These are phyloP conservation scores for Sminthurinus aureus DNA, from an alignment of 2,888 invertebrate species.

Conservation along the genomic window DNA sequence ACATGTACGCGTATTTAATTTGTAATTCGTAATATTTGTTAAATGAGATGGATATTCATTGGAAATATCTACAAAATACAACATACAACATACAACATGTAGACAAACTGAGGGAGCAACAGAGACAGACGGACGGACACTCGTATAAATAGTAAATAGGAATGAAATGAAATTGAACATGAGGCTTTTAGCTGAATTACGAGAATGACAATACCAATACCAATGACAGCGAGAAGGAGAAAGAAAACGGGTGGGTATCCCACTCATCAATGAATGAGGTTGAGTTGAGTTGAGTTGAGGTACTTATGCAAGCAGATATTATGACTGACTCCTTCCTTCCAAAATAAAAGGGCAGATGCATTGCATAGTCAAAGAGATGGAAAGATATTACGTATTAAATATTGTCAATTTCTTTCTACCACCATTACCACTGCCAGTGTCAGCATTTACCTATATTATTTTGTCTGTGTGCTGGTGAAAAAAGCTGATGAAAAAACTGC, in stretches of 20 bases:
- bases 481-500: constrained; percentile 31
- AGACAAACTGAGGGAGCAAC: not conserved
- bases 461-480: not conserved
- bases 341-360: constrained; percentile 9
- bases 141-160: constrained; percentile 13
- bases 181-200: constrained; percentile 33
- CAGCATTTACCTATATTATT: too few species aligned
- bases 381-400: too few species aligned
- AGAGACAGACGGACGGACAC: not conserved
- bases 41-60: not conserved
- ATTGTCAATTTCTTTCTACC: too few species aligned
- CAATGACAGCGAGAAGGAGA: too few species aligned
- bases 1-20: too few species aligned
- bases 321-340: not conserved
- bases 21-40: too few species aligned
- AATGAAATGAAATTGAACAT: constrained; percentile 24
- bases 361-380: not conserved
- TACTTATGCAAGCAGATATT: not conserved
- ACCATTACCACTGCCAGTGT: too few species aligned
- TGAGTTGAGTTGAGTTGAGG: not conserved
- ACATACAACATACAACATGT: too few species aligned
- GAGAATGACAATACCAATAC: not conserved
- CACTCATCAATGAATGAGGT: not conserved
- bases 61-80: too few species aligned
- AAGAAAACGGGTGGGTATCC: not conserved